Percentiles rank a stretch among this genome's conserved stretches.
These are phyloP conservation scores for Rhynchopsitta pachyrhyncha DNA, from an alignment of 2,113 vertebrate genomes.

Conservation along the genomic window DNA sequence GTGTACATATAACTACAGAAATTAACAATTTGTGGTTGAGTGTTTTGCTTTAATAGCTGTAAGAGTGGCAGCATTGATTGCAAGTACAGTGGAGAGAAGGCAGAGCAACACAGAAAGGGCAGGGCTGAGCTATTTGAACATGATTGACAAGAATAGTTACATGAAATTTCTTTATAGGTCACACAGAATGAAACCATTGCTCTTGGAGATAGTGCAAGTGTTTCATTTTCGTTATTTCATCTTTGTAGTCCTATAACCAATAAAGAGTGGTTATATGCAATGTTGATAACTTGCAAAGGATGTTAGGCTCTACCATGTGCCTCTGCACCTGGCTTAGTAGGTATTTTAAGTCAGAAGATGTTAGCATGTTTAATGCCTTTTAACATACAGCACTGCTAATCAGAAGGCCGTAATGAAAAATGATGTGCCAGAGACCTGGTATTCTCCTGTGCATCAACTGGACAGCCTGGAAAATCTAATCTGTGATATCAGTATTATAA, in stretches of 20 bases:
- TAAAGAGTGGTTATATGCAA: background rate
- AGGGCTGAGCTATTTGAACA: slow-evolving; percentile 32
- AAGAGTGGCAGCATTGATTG: background rate
- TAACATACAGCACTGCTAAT: background rate
- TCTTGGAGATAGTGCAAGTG: background rate
- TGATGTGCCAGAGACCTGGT: background rate
- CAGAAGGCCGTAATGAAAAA: background rate
- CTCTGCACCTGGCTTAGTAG: slow-evolving; percentile 10
- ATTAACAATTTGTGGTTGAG: slow-evolving; percentile 12
- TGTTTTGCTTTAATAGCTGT: slow-evolving; percentile 29
- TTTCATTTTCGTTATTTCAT: slow-evolving; percentile 20
- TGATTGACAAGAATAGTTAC: slow-evolving; percentile 68
- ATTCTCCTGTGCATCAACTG: slow-evolving; percentile 7
- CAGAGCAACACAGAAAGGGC: slow-evolving; percentile 17
- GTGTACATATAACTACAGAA: background rate
- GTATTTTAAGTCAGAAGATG: background rate
- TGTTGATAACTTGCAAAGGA: background rate
- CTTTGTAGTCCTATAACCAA: slow-evolving; percentile 43
- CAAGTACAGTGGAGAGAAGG: background rate
- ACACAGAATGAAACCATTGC: slow-evolving; percentile 38
- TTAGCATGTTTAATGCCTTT: slow-evolving; percentile 7
- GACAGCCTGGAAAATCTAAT: slow-evolving; percentile 11
- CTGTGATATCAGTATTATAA: background rate
- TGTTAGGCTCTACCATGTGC: slow-evolving; percentile 3
- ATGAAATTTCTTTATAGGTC: slow-evolving; percentile 60